Conservation (phyloP, 2,888 invertebrate species). For the Stegana nigrithorax region DNA sequence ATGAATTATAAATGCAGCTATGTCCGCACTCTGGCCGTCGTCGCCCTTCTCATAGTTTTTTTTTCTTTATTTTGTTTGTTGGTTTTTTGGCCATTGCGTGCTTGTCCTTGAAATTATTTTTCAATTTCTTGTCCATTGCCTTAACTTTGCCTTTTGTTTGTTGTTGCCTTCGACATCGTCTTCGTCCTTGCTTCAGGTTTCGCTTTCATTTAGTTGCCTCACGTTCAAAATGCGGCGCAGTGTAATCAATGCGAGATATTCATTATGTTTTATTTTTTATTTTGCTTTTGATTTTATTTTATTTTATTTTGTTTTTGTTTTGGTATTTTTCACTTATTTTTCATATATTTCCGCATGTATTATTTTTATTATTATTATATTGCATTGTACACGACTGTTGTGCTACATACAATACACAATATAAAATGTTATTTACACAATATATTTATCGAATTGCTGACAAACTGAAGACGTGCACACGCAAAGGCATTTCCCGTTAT, state of each 20-base stretch:
- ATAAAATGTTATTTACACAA: no score
- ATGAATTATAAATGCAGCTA: slow-evolving; percentile 16
- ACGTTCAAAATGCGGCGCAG: background rate
- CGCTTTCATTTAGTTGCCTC: background rate
- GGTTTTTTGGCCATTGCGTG: slow-evolving; percentile 2
- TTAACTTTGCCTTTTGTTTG: slow-evolving; percentile 2
- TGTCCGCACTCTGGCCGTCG: background rate
- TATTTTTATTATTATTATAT: slow-evolving; percentile 1
- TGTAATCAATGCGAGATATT: slow-evolving; percentile 8
- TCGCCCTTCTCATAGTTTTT: background rate
- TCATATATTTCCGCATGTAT: slow-evolving; percentile 11
- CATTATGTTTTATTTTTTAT: no score
- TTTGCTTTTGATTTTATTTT: background rate
- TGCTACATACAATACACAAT: no score
- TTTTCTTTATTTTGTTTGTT: background rate
- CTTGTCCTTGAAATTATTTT: slow-evolving; percentile 21
- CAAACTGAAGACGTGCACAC: no score
- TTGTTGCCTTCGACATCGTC: no score
- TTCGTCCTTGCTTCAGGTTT: background rate
- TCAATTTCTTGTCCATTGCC: background rate
- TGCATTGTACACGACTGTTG: no score
- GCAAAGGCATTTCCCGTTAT: background rate
- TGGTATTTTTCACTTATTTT: background rate
- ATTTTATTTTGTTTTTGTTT: background rate
- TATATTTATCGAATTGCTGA: no score